These are phyloP conservation scores for Gyrodactylus salaris DNA, from an alignment of 1,140 invertebrate species.

Conservation along the genomic window DNA sequence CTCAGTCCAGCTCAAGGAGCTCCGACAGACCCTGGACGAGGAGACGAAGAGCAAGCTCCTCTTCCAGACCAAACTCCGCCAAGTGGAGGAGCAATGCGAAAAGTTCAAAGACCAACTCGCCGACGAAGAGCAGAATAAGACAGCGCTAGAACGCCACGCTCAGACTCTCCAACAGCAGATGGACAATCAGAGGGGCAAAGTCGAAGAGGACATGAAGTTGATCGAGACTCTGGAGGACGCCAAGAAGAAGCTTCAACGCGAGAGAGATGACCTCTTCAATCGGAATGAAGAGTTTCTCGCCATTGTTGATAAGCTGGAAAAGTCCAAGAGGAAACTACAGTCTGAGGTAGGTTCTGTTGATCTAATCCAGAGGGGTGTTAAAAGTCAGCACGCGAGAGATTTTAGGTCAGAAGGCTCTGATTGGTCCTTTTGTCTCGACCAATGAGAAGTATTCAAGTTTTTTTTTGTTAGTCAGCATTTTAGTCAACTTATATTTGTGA, in stretches of 20 bases:
- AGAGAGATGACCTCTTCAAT: slow-evolving; percentile 1
- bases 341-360: background rate
- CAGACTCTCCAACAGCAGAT: background rate
- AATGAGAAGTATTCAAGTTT: too few species aligned
- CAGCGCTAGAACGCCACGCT: background rate
- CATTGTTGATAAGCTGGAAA: slow-evolving; percentile 1
- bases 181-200: slow-evolving; percentile 3
- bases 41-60: background rate
- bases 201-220: background rate
- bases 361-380: too few species aligned
- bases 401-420: too few species aligned
- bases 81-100: background rate
- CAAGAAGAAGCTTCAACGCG: background rate
- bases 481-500: too few species aligned
- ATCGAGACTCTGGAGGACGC: background rate
- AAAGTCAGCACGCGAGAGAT: too few species aligned
- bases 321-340: background rate
- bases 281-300: background rate
- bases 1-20: background rate
- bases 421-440: too few species aligned
- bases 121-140: slow-evolving; percentile 1
- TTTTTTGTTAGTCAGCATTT: too few species aligned
- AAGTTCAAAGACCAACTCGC: slow-evolving; percentile 1
- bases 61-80: background rate
- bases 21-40: slow-evolving; percentile 1